phyloP scores from a whole-genome alignment of 1,140 invertebrate species.

The Anastrepha ludens region DNA sequence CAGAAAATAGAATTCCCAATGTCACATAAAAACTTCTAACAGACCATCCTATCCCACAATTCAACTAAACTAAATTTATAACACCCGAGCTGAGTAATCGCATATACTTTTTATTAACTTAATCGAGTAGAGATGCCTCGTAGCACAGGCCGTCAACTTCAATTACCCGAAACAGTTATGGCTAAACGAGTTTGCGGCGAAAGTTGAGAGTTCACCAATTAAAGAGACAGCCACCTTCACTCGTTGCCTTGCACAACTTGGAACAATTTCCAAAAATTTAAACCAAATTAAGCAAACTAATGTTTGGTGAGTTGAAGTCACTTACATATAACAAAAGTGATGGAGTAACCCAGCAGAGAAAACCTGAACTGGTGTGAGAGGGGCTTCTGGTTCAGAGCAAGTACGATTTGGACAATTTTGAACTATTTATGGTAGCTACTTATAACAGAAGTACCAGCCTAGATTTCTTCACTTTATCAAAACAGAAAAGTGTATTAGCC shows the following conservation, averaged over 20 bases:
- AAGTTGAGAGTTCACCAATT: constrained; percentile 16
- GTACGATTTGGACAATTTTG: no score
- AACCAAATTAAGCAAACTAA: constrained; percentile 27
- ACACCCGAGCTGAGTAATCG: background rate
- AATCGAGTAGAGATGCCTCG: constrained; percentile 29
- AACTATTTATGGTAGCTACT: no score
- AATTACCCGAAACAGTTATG: constrained; percentile 22
- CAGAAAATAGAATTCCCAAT: no score
- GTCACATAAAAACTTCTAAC: background rate
- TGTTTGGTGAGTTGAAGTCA: background rate
- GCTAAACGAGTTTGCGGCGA: constrained; percentile 31
- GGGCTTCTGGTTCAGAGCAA: no score
- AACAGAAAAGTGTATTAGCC: no score
- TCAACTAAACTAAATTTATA: background rate
- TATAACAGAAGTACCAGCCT: no score
- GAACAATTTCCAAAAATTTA: constrained; percentile 22
- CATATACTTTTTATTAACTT: constrained; percentile 7
- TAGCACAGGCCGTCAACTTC: constrained; percentile 26
- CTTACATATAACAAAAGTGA: no score
- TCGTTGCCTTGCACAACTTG: background rate
- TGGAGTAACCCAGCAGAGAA: no score
- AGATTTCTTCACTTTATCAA: no score
- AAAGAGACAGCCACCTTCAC: background rate
- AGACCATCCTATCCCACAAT: background rate
- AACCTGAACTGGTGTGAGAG: no score